These are phyloP conservation scores for Arenicola marina DNA, from an alignment of 2,888 invertebrate species.

Conservation along the genomic window DNA sequence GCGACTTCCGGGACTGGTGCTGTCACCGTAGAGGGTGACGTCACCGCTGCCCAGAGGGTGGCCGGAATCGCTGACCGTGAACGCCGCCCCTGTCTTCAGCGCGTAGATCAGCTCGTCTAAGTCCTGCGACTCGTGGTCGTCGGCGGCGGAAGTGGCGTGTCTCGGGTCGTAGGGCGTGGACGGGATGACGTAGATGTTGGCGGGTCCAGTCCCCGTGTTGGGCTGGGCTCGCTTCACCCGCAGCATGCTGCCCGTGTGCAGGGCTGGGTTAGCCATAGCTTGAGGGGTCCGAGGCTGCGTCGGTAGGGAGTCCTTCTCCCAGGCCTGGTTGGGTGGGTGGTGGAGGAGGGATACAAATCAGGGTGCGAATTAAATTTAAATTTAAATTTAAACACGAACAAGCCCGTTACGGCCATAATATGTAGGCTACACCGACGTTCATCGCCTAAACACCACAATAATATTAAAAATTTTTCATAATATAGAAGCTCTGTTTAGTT, in stretches of 20 bases:
- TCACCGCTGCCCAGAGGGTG: background rate
- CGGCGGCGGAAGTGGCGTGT: background rate
- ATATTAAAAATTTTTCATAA: too few relatives aligned
- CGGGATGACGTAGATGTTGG: background rate
- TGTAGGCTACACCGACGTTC: too few relatives aligned
- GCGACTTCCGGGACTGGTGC: background rate
- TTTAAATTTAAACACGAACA: too few relatives aligned
- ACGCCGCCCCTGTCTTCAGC: background rate
- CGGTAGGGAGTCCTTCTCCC: background rate
- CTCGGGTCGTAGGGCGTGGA: background rate
- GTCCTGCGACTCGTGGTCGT: background rate
- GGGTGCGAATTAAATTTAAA: too few relatives aligned
- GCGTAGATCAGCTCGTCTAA: background rate
- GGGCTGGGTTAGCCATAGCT: background rate
- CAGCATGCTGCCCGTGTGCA: background rate
- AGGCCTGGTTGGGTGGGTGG: too few relatives aligned
- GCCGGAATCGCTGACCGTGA: background rate
- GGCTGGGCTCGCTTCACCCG: constrained; percentile 2
- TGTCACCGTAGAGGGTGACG: background rate
- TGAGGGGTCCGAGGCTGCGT: too few relatives aligned
- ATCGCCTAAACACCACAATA: too few relatives aligned
- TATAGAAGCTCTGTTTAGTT: too few relatives aligned
- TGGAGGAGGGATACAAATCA: too few relatives aligned
- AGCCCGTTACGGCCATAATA: too few relatives aligned
- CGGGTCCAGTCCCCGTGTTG: background rate